phyloP scores from a whole-genome alignment of 2,797 vertebrate species.

The Syndactyla subalaris region DNA sequence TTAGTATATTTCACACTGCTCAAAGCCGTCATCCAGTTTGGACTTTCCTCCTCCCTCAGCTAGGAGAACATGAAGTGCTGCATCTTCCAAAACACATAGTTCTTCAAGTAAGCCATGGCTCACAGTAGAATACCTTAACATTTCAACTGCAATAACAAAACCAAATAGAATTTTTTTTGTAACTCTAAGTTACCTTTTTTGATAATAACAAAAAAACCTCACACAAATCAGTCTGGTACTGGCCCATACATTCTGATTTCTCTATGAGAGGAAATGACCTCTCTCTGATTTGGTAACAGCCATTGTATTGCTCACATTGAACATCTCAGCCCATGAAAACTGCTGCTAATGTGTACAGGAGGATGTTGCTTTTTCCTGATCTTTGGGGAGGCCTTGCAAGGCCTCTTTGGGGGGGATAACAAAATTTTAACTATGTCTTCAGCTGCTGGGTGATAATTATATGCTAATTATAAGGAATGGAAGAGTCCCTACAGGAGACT shows the following conservation, averaged over 20 bases:
- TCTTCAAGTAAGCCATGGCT: neutral
- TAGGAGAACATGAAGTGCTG: neutral
- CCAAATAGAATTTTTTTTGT: neutral
- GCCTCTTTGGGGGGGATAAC: neutral
- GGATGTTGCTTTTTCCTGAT: neutral
- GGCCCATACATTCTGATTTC: neutral
- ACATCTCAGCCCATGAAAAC: neutral
- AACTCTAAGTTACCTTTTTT: neutral
- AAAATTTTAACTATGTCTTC: constrained; percentile 61
- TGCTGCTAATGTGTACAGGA: neutral
- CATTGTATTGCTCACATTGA: neutral
- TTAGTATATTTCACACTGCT: neutral
- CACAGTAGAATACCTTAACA: neutral
- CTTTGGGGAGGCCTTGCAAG: neutral
- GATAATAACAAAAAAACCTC: neutral
- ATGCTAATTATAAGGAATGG: constrained; percentile 61
- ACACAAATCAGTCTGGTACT: neutral
- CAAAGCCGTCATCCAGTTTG: neutral
- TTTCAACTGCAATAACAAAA: neutral
- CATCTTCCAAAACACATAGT: neutral
- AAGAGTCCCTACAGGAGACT: constrained; percentile 13
- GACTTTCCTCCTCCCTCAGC: neutral
- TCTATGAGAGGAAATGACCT: neutral
- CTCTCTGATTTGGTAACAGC: neutral
- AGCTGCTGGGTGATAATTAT: constrained; percentile 53